Evolutionary conservation across 2,888 invertebrate species (phyloP), one percentile per base, ranked within the genome.

Genomic region (Ephialtes manifestator): DNA sequence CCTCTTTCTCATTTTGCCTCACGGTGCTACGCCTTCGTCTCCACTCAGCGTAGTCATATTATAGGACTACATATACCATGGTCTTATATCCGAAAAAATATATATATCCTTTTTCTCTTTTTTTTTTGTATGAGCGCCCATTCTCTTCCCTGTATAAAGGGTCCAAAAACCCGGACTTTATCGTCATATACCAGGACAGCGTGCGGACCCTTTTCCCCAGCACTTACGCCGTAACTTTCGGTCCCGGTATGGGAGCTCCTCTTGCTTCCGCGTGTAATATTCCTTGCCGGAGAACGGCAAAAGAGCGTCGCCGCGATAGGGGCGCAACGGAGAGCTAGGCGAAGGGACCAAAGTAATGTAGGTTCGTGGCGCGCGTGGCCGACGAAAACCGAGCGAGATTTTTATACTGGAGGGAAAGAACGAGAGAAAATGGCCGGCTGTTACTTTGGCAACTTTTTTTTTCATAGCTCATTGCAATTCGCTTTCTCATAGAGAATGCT

Each of bases 181-280:
- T 85, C 82, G 85, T 39, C 85, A 20, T 39, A 51, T 80, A 72
- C 79, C 71, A 67, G 68, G 70, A 72, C 72, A 51, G 67, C 72
- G 77, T 82, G 84, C 55, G 71, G 48, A 80, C 80, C 80, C 81
- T 74, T 51, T 80, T 86, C 84, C 83, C 81, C 84, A 87, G 87
- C 86, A 87, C 87, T 87, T 84, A 87, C 81, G 83, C 84, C 87
- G 85, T 87, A 87, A 87, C 87, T 87, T 87, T 87, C 39, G 82
- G 82, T 78, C 75, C 86, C 76, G 77, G 82, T 80, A 82, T 79
- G 71, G 79, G 39, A 39, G 71, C 79, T 58, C 63, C 74, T 76
- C 78, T 67, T 75, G 75, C 80, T 76, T 82, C 82, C 87, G 83
- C 87, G 83, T 87, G 87, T 86, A 86, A 87, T 87, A 87, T 87